Evolutionary conservation across 2,888 invertebrate species (phyloP), one percentile per base, ranked within the genome.

Genomic region (Tenthredo distinguenda): DNA sequence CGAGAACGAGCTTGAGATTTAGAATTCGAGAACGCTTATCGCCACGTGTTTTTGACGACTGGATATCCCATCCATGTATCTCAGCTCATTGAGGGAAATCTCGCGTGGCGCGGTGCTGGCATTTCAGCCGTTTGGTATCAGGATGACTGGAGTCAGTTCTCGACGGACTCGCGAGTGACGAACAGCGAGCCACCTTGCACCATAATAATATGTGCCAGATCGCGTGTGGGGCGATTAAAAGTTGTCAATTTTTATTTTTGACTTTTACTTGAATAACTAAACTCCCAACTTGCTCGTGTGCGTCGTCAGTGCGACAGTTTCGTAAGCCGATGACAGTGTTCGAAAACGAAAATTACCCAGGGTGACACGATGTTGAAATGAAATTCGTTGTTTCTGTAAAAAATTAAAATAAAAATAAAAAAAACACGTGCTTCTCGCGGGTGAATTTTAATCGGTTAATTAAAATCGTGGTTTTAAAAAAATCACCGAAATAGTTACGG

Each of bases 101-200:
- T 81, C 81, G 81, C 62, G 81, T 81, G 81, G 81, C 40, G 81
- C 40, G 81, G 58, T 81, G 81, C 81, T 81, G 81, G 81, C 81
- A 81, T 40, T 81, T 81, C 81, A 81, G 86, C 85, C 86, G 88
- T 86, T 86, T 88, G 87, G 90, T 89, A 89, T 88, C 90, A 91
- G 91, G 91, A 88, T 88, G 89, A 89, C 88, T 86, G 86, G 88
- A 89, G 90, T 89, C 91, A 92, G 92, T 92, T 90, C 90, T 86
- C 89, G 89, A 88, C 89, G 91, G 91, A 90, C 92, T 90, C 91
- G 92, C 92, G 92, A 90, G 90, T 90, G 88, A 90, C 87, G 88
- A 90, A 89, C 90, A 91, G 37, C 81, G 15, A 55, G n/a, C 50
- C 34, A 74, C n/a, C 26, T 74, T 43, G 18, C 43, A 74, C 21